Base-by-base conservation (phyloP, 35 echinoderm and acorn worm genomes). In the Eucidaris tribuloides region DNA sequence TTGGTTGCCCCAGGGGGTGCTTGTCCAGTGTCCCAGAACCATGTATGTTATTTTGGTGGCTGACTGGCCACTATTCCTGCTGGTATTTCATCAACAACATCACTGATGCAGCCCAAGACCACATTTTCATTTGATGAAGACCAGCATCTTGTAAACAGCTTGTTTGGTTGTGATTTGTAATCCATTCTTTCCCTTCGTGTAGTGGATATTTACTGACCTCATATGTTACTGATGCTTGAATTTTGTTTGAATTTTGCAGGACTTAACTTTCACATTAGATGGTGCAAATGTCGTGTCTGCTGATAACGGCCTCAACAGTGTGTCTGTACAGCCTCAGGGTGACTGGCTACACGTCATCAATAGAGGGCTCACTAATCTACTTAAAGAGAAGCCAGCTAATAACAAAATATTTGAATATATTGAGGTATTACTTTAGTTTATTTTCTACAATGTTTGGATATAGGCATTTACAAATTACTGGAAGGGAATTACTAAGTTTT, bases 351-450 rank as follows among this genome's bases (percentile, higher is more conserved):
- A 42, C 3, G 40, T 44, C 18, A 25, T 74, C 15, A 38, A 74
- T 7, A 38, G 19, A 44, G 68, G 41, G 37, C 68, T 74, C 17
- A 38, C 68, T 0, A 74, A 38, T 41, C 68, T 74, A 74, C 68
- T 74, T 74, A 64, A 64, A 64, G 68, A 74, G 38, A 74, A 18
- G 30, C 68, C 79, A 44, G 66, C 36, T 24, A 96, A 86, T 45
- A 80, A 96, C 36, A 60, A 30, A 79, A 79, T 96, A 20, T 91
- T 91, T 79, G 83, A 91, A 54, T 96, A 84, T 55, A 83, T 96
- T 14, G 83, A 96, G 88, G 93, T 96, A 56, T n/a, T n/a, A n/a
- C n/a, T n/a, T n/a, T n/a, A n/a, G n/a, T n/a, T n/a, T n/a, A n/a
- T n/a, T n/a, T n/a, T n/a, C n/a, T n/a, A n/a, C n/a, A n/a, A n/a